A percentile compares a stretch with the other conserved stretches of the same genome.
Evolutionary conservation across 2,113 vertebrate genomes (phyloP).

Genomic region (Hippocampus abdominalis): DNA sequence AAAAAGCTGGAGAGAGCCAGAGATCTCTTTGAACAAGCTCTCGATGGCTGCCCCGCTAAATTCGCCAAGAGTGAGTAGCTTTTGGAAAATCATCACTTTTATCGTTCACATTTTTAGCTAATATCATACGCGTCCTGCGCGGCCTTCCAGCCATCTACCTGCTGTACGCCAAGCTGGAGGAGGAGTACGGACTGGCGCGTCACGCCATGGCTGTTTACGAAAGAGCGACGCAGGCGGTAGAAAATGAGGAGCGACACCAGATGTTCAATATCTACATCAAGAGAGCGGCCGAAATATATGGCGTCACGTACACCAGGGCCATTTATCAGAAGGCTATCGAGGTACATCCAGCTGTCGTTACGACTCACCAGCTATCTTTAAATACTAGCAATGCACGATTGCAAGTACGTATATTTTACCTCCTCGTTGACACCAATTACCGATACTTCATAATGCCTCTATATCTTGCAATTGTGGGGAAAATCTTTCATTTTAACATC

Average conservation of each 20-base stretch:
- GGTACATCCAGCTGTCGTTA: conserved; percentile 54
- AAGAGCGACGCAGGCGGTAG: conserved; percentile 84
- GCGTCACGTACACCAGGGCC: conserved; percentile 86
- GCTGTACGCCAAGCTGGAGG: conserved; percentile 87
- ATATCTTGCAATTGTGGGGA: too few relatives aligned
- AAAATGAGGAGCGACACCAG: conserved; percentile 78
- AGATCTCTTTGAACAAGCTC: conserved; percentile 89
- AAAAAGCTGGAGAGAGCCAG: conserved; percentile 90
- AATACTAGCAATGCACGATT: too few relatives aligned
- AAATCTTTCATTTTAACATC: too few relatives aligned
- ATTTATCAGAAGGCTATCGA: conserved; percentile 93
- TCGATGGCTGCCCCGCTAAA: conserved; percentile 88
- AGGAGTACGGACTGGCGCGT: conserved; percentile 85
- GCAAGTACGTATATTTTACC: too few relatives aligned
- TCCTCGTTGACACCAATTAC: too few relatives aligned
- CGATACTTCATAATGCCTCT: too few relatives aligned
- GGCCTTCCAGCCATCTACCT: conserved; percentile 80
- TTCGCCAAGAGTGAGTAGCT: conserved; percentile 84
- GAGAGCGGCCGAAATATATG: conserved; percentile 89
- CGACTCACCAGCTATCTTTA: background rate
- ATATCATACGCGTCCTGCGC: background rate
- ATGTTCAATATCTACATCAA: conserved; percentile 97
- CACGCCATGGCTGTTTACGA: conserved; percentile 94
- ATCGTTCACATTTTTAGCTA: background rate
- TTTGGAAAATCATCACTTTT: background rate